Conservation (phyloP, 2,113 vertebrate species). For the Sprattus sprattus region DNA sequence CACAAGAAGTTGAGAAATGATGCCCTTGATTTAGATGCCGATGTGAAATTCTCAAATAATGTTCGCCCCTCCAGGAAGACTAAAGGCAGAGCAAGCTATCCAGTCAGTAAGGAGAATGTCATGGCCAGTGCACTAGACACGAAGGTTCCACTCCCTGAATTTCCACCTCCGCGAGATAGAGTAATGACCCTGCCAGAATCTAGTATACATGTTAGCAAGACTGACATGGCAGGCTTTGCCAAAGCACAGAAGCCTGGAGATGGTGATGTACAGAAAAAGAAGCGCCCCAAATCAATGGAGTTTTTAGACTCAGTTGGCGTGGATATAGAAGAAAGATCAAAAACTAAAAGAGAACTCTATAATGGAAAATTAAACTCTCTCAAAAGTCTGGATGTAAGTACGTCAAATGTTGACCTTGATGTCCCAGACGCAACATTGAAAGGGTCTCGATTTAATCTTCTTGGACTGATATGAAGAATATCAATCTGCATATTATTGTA, state of each 20-base stretch:
- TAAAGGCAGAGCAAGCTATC: constrained; percentile 21
- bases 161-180: constrained; percentile 49
- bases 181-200: constrained; percentile 8
- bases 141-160: constrained; percentile 61
- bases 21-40: constrained; percentile 29
- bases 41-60: constrained; percentile 9
- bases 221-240: not conserved
- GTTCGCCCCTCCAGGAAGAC: constrained; percentile 32
- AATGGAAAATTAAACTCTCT: constrained; percentile 51
- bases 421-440: constrained; percentile 60
- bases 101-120: constrained; percentile 48
- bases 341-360: not conserved
- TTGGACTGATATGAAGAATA: constrained; percentile 23
- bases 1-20: constrained; percentile 25
- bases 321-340: not conserved
- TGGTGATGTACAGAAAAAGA: constrained; percentile 50
- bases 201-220: not conserved
- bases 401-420: constrained; percentile 62
- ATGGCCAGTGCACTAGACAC: constrained; percentile 55
- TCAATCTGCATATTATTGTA: not conserved
- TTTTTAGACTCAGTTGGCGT: not conserved
- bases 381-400: constrained; percentile 43
- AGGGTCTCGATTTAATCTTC: constrained; percentile 47
- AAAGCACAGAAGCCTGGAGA: not conserved
- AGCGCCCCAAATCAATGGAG: constrained; percentile 36